Percentiles rank a stretch among this genome's conserved stretches.
Evolutionary conservation across 1,140 invertebrate species (phyloP).

Genomic region (Lepidurus couesii): DNA sequence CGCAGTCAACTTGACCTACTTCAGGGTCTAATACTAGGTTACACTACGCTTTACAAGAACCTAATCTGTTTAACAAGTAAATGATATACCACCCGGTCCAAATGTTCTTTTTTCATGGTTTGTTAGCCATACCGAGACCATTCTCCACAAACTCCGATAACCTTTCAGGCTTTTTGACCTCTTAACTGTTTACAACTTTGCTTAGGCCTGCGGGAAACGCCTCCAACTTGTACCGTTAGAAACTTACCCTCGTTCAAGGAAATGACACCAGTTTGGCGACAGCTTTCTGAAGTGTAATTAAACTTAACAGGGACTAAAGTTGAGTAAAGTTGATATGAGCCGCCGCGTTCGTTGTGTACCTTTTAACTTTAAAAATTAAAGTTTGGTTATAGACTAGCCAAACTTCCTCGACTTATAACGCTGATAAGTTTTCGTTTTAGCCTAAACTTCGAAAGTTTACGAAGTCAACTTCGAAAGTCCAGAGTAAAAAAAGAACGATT

Average conservation of each 20-base stretch:
- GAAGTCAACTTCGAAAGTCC: too few species aligned
- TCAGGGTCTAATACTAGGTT: not conserved
- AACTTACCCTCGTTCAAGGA: not conserved
- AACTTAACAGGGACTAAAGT: too few species aligned
- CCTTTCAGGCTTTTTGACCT: not conserved
- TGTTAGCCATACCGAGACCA: not conserved
- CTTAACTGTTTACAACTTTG: not conserved
- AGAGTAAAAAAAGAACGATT: too few species aligned
- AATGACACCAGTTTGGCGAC: too few species aligned
- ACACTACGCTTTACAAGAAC: not conserved
- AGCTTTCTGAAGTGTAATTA: too few species aligned
- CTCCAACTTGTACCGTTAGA: not conserved
- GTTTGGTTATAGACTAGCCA: too few species aligned
- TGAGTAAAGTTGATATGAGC: too few species aligned
- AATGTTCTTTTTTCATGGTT: slow-evolving; percentile 20
- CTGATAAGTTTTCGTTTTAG: too few species aligned
- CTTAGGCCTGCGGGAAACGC: not conserved
- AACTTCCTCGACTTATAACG: too few species aligned
- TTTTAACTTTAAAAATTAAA: too few species aligned
- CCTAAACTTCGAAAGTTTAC: too few species aligned
- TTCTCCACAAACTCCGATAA: not conserved
- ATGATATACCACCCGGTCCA: not conserved
- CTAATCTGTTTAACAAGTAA: not conserved
- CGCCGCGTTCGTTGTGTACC: too few species aligned
- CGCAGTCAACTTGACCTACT: not conserved